Evolutionary conservation across 2,797 vertebrate genomes (phyloP), one percentile per base, ranked within the genome.

Genomic region (Cryptoblepharus egeriae): DNA sequence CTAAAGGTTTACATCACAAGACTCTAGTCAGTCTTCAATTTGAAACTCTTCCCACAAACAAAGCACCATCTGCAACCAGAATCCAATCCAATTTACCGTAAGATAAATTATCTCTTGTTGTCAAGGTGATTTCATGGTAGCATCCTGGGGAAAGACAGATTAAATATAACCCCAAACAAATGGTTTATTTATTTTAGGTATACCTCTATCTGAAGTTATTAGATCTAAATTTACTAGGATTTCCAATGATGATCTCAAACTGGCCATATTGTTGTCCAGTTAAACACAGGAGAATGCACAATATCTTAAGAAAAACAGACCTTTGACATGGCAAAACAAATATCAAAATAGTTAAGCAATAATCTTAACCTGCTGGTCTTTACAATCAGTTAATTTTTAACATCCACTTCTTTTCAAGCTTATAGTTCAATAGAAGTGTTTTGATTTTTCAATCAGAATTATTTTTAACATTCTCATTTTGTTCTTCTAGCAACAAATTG

Each of bases 11-110:
- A 13, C 71, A 91, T 85, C 67, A 88, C 67, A 81, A 1, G 8
- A 18, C 75, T 77, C 81, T 89, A 90, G 91, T 16, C 88, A 88
- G 69, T 89, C 84, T 93, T 82, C 85, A 90, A 90, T 91, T 86
- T 88, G 80, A 86, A 93, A 92, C 89, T 88, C 79, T 74, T 63
- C 80, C 67, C 75, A 84, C 82, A 90, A 87, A 90, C 16, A 85
- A 90, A 91, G 78, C 69, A 84, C 5, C 71, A 91, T 78, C 52
- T 91, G 65, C 65, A 92, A 91, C 35, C 5, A 7, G 79, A 81
- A 74, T 79, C 72, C 64, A 85, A 89, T 85, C 79, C 79, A 91
- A 83, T 70, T 84, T 87, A 88, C 82, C 75, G 84, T 65, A 89
- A 87, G 28, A 86, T 75, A 90, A 86, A 89, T 85, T 37, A 83